These are phyloP conservation scores for Stigmatopora nigra DNA, from an alignment of 2,113 vertebrate species.

Conservation along the genomic window DNA sequence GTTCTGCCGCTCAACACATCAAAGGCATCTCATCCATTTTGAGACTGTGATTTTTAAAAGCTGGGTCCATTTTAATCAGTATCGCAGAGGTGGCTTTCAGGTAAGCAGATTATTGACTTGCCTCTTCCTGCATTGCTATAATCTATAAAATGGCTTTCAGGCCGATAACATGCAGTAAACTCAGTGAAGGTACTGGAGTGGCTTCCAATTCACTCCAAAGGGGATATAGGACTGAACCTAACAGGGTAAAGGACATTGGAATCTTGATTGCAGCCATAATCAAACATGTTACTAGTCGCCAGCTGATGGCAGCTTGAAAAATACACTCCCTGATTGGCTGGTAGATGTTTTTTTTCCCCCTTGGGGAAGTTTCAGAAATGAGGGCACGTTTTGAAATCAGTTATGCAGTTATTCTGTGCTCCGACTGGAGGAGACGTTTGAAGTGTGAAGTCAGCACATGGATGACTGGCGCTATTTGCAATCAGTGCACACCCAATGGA, in stretches of 20 bases:
- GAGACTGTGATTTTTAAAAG: slow-evolving; percentile 20
- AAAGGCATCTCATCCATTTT: slow-evolving; percentile 23
- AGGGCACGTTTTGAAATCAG: slow-evolving; percentile 3
- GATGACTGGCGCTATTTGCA: slow-evolving; percentile 3
- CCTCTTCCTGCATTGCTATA: slow-evolving; percentile 32
- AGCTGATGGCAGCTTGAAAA: slow-evolving; percentile 15
- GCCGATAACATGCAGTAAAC: slow-evolving; percentile 13
- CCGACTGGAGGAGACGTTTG: slow-evolving; percentile 2
- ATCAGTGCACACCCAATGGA: background rate
- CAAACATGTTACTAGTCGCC: background rate
- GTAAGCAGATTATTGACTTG: slow-evolving; percentile 40
- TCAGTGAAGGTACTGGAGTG: slow-evolving; percentile 29
- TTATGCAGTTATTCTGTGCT: slow-evolving; percentile 8
- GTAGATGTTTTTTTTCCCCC: slow-evolving; percentile 5
- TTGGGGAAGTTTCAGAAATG: background rate
- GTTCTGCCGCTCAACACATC: slow-evolving; percentile 18
- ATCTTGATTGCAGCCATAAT: slow-evolving; percentile 11
- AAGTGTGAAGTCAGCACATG: slow-evolving; percentile 8
- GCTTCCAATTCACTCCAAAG: slow-evolving; percentile 28
- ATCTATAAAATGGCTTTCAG: slow-evolving; percentile 45
- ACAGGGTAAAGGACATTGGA: slow-evolving; percentile 13
- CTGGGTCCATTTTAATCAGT: slow-evolving; percentile 34
- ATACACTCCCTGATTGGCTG: slow-evolving; percentile 11
- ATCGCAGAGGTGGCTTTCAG: slow-evolving; percentile 27
- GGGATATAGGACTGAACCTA: slow-evolving; percentile 19